A percentile compares a stretch with the other conserved stretches of the same genome.
Conservation (phyloP, 2,113 vertebrate genomes). For the Eolophus roseicapilla region DNA sequence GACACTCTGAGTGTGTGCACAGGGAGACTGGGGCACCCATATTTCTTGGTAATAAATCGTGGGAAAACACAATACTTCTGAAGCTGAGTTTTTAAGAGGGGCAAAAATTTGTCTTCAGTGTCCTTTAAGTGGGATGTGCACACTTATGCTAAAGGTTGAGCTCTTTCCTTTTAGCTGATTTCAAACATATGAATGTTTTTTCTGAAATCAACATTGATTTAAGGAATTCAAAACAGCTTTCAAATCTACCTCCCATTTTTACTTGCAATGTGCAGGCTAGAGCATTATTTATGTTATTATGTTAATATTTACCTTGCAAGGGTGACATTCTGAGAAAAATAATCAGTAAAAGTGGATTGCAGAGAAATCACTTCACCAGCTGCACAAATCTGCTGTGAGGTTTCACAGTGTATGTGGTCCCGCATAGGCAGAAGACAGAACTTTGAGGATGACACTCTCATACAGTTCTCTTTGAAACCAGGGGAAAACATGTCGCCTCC, state of each 20-base stretch:
- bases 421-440: neutral
- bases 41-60: neutral
- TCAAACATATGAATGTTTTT: neutral
- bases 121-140: neutral
- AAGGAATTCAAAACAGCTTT: neutral
- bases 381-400: neutral
- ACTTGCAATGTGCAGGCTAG: neutral
- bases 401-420: neutral
- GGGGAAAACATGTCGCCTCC: neutral
- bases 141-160: neutral
- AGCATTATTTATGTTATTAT: too few relatives aligned
- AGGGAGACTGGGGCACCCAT: neutral
- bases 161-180: neutral
- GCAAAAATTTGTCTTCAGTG: neutral
- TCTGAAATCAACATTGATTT: neutral
- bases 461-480: neutral
- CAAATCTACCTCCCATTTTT: neutral
- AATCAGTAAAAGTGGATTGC: neutral
- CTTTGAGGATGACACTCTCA: neutral
- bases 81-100: neutral
- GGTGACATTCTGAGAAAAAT: neutral
- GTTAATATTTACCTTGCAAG: neutral
- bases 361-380: neutral
- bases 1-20: fast-evolving
- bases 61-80: neutral